phyloP scores from a whole-genome alignment of 1,140 invertebrate species.

The Laupala kohalensis region DNA sequence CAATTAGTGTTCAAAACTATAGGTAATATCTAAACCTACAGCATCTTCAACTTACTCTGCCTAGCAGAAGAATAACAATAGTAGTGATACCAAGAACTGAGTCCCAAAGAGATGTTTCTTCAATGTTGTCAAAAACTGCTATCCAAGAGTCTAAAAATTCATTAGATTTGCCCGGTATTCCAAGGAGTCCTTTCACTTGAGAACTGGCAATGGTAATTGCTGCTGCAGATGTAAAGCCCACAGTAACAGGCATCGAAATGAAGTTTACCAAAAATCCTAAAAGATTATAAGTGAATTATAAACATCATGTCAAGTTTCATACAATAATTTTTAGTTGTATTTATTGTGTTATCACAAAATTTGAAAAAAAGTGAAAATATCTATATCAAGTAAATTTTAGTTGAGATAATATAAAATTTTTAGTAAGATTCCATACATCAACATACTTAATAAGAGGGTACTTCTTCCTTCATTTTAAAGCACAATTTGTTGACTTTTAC shows the following conservation, averaged over 20 bases:
- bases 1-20: neutral
- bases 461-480: too few species aligned
- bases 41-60: conserved; percentile 27
- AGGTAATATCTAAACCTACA: neutral
- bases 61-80: conserved; percentile 27
- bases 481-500: too few species aligned
- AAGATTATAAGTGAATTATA: too few species aligned
- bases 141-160: conserved; percentile 30
- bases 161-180: conserved; percentile 29
- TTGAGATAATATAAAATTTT: too few species aligned
- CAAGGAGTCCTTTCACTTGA: conserved; percentile 44
- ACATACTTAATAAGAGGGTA: too few species aligned
- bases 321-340: too few species aligned
- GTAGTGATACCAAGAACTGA: conserved; percentile 30
- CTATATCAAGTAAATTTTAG: too few species aligned
- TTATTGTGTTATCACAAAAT: too few species aligned
- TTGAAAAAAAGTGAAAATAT: too few species aligned
- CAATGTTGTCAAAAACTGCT: conserved; percentile 29
- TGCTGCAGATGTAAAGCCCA: conserved; percentile 52
- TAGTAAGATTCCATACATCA: too few species aligned
- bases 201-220: conserved; percentile 49
- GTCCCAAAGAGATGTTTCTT: conserved; percentile 26
- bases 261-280: conserved; percentile 43
- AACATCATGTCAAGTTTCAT: too few species aligned
- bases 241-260: conserved; percentile 50